Base-by-base conservation (phyloP, 2,888 invertebrate genomes). In the Drosophila glabriapex region DNA sequence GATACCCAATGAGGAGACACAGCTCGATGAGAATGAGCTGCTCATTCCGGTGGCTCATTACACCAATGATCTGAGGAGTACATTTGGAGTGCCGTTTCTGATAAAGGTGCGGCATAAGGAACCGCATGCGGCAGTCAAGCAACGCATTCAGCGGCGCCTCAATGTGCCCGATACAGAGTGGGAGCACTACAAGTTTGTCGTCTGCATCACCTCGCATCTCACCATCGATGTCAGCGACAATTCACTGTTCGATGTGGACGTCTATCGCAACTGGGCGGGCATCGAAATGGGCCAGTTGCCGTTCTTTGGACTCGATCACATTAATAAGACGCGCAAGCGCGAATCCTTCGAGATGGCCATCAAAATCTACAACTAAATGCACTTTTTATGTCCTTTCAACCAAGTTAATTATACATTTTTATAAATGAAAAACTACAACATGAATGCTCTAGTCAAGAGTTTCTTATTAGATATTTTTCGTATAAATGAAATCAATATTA, bases 291-390 rank as follows among this genome's bases (percentile, higher is more conserved):
- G 95, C 83, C 95, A 95, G 75, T 95, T 95, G 94, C 96, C 99
- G 67, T 99, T 98, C 97, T 95, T 99, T 83, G 99, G 99, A 50
- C 95, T 99, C 91, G 99, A 99, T 94, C 99, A 99, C 94, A 96
- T 98, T 92, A 99, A 99, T 95, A 99, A 99, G 94, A 97, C 98
- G 83, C 98, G 99, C 63, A 98, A 98, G 94, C 95, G 98, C 46
- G 91, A 97, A 98, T 98, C 97, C 94, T 95, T 98, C 93, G 99
- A 99, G 95, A 99, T 99, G 94, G 98, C 99, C 91, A 99, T 99
- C 95, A 99, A 99, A 95, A 99, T 99, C 93, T 99, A 99, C 95
- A 99, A 99, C 95, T 99, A 96, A 94, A 93, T 25, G 25, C 16
- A 9, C 2, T 46, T 46, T 14, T 12, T n/a, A 2, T n/a, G n/a